Base-by-base conservation (phyloP, 2,888 invertebrate species). In the Meghimatium bilineatum region DNA sequence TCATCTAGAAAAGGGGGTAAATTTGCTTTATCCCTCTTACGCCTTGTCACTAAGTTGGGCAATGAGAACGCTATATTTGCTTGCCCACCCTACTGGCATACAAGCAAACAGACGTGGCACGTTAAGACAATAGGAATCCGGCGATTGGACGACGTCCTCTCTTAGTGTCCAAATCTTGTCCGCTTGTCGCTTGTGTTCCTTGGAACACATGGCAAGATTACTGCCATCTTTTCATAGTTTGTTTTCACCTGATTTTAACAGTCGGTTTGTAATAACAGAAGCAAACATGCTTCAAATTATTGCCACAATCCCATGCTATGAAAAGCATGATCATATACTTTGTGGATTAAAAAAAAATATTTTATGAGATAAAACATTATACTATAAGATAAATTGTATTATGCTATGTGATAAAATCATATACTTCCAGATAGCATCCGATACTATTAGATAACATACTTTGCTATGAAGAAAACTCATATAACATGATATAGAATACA, bases 1-100 rank as follows among this genome's bases (percentile, higher is more conserved):
- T 78, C 83, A 72, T 83, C 79, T 72, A 69, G 78, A 38, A 44
- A 26, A 26, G 34, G 56, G 36, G 71, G 44, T 49, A 83, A 83
- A 78, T 83, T 83, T 78, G 74, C 72, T 36, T 72, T 67, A 38
- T 69, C 29, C 34, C 63, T 34, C 77, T 83, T 60, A 83, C 83
- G 72, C 78, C 83, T 72, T 83, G 83, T 83, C 83, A 83, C 83
- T 83, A 83, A 83, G 83, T 83, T 83, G 83, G 83, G 52, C 83
- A 83, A 83, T 83, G 83, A 83, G 79, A 83, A 83, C 56, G 78
- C 44, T 36, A 78, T 83, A 83, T 83, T 83, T 78, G 78, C 78
- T 23, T 38, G 83, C 49, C 83, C 83, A 77, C 83, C 78, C 83
- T 14, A 17, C 52, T 26, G 72, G 72, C 36, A 72, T 74, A 72